A percentile compares a stretch with the other conserved stretches of the same genome.
These are phyloP conservation scores for Isaurus tuberculatus DNA, from an alignment of 92 coral and sea anemone species.

Conservation along the genomic window DNA sequence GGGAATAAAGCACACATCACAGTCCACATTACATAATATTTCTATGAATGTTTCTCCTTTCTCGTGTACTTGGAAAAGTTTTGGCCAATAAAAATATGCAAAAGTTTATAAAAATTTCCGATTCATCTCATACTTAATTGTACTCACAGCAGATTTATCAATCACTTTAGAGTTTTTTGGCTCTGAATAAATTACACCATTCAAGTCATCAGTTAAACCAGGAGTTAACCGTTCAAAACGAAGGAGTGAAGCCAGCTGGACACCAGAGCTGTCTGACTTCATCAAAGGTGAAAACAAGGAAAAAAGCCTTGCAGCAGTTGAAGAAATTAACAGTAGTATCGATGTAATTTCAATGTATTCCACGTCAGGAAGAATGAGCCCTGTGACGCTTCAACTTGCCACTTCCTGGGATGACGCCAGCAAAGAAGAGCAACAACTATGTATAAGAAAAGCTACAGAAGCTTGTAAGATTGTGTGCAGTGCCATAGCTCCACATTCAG, in stretches of 20 bases:
- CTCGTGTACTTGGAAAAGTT: neutral
- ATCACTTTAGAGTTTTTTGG: neutral
- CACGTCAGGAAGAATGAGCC: constrained; percentile 49
- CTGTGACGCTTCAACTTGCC: constrained; percentile 35
- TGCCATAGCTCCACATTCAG: constrained; percentile 49
- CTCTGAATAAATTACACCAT: neutral
- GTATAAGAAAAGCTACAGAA: constrained; percentile 56
- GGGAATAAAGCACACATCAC: neutral
- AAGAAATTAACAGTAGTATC: constrained; percentile 31
- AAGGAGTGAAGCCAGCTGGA: neutral
- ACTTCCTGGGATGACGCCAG: constrained; percentile 30
- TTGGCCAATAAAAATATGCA: neutral
- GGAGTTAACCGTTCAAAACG: constrained; percentile 1
- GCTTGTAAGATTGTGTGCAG: constrained; percentile 57
- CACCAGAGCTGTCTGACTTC: neutral
- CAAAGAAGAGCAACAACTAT: constrained; percentile 24
- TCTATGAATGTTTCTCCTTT: constrained; percentile 4
- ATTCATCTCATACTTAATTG: too few species aligned
- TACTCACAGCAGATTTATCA: too few species aligned
- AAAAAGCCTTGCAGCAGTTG: neutral
- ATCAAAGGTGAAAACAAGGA: neutral
- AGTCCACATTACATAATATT: neutral
- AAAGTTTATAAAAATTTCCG: neutral
- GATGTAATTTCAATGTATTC: constrained; percentile 38
- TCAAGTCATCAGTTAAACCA: neutral